phyloP scores from a whole-genome alignment of 2,888 invertebrate species.

The Digitonthophagus gazella region DNA sequence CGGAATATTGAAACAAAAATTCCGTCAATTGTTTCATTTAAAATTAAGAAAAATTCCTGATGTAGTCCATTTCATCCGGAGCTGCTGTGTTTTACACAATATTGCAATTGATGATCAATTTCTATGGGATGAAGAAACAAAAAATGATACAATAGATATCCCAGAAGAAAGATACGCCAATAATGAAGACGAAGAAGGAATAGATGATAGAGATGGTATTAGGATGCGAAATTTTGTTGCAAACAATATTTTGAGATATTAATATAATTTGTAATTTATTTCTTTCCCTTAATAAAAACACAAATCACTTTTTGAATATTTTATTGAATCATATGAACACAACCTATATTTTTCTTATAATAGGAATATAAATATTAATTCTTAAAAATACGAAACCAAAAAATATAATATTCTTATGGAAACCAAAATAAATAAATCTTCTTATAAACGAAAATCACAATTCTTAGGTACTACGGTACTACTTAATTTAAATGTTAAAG shows the following conservation, averaged over 20 bases:
- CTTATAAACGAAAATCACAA: too few species aligned
- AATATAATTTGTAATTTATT: too few species aligned
- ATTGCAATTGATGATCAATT: slow-evolving; percentile 20
- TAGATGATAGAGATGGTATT: neutral
- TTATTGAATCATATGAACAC: too few species aligned
- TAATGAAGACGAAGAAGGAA: neutral
- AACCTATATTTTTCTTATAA: too few species aligned
- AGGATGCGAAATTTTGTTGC: neutral
- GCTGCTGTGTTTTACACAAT: slow-evolving; percentile 19
- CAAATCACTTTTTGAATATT: too few species aligned
- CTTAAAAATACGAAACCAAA: too few species aligned
- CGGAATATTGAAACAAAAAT: too few species aligned
- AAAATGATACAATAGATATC: neutral
- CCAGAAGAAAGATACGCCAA: neutral
- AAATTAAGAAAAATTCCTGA: slow-evolving; percentile 18
- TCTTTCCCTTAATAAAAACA: neutral
- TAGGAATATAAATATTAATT: too few species aligned
- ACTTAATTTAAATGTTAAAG: too few species aligned
- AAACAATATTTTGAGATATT: neutral
- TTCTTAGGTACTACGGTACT: too few species aligned
- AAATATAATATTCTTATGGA: too few species aligned
- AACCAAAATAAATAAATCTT: too few species aligned
- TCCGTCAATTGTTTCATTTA: slow-evolving; percentile 14
- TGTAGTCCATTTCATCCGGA: slow-evolving; percentile 22
- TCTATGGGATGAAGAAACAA: neutral